Evolutionary conservation across 2,113 vertebrate species (phyloP).

Genomic region (Chloropsis hardwickii): DNA sequence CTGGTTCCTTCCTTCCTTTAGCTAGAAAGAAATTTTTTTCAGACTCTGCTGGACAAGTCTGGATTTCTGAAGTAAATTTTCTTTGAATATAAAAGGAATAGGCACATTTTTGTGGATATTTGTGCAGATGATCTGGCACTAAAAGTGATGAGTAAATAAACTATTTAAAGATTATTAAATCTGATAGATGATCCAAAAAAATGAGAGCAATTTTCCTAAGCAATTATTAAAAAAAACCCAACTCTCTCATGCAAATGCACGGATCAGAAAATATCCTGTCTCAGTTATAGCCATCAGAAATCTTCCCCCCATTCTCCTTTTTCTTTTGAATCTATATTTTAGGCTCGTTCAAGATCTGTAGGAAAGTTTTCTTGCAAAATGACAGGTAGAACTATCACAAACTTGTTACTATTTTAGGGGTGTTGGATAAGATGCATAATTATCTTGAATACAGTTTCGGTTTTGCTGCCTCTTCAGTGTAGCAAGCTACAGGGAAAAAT

Average conservation of each 20-base stretch:
- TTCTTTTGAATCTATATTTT: background rate
- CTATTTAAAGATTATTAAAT: background rate
- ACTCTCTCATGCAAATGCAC: background rate
- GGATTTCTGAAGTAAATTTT: background rate
- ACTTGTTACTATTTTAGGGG: background rate
- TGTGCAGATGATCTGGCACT: background rate
- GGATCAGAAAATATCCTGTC: background rate
- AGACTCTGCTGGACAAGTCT: background rate
- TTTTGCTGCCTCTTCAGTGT: slow-evolving; percentile 10
- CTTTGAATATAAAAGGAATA: background rate
- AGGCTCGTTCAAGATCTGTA: background rate
- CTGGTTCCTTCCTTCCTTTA: slow-evolving; percentile 55
- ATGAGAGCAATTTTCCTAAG: background rate
- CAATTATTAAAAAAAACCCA: background rate
- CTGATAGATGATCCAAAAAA: background rate
- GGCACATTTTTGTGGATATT: background rate
- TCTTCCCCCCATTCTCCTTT: background rate
- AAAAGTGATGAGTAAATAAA: background rate
- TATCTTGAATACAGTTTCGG: background rate
- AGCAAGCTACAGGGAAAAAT: background rate
- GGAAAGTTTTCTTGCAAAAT: background rate
- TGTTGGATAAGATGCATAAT: background rate
- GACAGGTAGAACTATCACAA: background rate
- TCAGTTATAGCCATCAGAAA: background rate
- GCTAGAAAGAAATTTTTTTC: background rate